phyloP scores from a whole-genome alignment of 2,888 invertebrate species.

The Vanessa cardui region DNA sequence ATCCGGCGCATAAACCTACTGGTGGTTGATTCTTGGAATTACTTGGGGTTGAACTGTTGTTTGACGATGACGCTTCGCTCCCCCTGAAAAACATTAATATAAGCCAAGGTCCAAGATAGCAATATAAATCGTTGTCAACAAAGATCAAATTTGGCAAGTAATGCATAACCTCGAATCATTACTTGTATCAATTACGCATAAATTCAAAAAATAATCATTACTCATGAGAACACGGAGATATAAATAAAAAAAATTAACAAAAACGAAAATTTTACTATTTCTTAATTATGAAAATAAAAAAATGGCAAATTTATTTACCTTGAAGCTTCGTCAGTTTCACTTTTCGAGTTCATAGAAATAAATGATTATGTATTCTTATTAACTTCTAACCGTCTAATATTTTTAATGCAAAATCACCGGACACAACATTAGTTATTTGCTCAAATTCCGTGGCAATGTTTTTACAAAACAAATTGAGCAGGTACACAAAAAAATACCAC shows the following conservation, averaged over 20 bases:
- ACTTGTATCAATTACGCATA: slow-evolving; percentile 24
- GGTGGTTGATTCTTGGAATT: slow-evolving; percentile 58
- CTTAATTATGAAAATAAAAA: slow-evolving; percentile 12
- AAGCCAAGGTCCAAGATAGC: slow-evolving; percentile 7
- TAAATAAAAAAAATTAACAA: slow-evolving; percentile 5
- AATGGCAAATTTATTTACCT: slow-evolving; percentile 71
- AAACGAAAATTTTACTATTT: slow-evolving; percentile 17
- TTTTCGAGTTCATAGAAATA: slow-evolving; percentile 82
- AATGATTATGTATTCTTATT: slow-evolving; percentile 61
- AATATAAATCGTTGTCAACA: slow-evolving; percentile 49
- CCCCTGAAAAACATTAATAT: slow-evolving; percentile 60
- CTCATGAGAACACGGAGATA: too few relatives aligned
- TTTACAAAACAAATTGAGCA: slow-evolving; percentile 58
- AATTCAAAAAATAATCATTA: slow-evolving; percentile 3
- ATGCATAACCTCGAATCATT: slow-evolving; percentile 66
- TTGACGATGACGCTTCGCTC: slow-evolving; percentile 81
- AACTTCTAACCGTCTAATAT: slow-evolving; percentile 57
- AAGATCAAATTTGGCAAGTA: slow-evolving; percentile 76
- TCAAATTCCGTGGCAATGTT: slow-evolving; percentile 35
- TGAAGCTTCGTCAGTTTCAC: slow-evolving; percentile 83
- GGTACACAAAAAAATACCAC: slow-evolving; percentile 63
- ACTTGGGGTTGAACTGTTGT: slow-evolving; percentile 64
- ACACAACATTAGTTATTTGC: slow-evolving; percentile 30
- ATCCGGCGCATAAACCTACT: slow-evolving; percentile 65
- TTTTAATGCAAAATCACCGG: slow-evolving; percentile 54